Percentiles rank a stretch among this genome's conserved stretches.
Evolutionary conservation across 2,888 invertebrate species (phyloP).

Genomic region (Boloria euphrosyne): DNA sequence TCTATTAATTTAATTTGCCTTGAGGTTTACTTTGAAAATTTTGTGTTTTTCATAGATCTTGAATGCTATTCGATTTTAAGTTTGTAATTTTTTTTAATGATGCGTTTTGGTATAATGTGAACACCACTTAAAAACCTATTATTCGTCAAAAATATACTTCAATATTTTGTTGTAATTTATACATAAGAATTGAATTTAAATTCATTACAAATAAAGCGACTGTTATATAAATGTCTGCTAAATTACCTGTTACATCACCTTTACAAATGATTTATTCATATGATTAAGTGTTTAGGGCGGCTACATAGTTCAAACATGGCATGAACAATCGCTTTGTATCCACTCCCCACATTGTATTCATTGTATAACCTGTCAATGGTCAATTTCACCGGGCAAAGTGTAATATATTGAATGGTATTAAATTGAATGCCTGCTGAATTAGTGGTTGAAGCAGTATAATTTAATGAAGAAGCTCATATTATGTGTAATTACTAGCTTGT

Average conservation of each 20-base stretch:
- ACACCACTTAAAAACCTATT: too few relatives aligned
- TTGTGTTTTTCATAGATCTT: too few relatives aligned
- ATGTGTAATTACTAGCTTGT: too few relatives aligned
- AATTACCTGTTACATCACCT: conserved; percentile 1
- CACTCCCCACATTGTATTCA: conserved; percentile 34
- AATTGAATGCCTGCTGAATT: conserved; percentile 8
- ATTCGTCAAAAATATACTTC: too few relatives aligned
- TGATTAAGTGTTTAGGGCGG: conserved; percentile 36
- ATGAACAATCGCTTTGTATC: conserved; percentile 43
- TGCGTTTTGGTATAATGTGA: too few relatives aligned
- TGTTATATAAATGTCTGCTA: not conserved
- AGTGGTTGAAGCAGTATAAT: not conserved
- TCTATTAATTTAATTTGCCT: too few relatives aligned
- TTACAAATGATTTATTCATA: conserved; percentile 19
- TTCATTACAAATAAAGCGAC: not conserved
- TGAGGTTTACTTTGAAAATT: too few relatives aligned
- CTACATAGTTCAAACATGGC: conserved; percentile 33
- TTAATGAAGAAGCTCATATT: not conserved
- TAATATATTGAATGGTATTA: conserved; percentile 18
- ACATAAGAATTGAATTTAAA: too few relatives aligned
- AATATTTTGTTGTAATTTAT: too few relatives aligned
- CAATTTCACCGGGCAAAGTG: conserved; percentile 26
- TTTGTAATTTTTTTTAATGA: too few relatives aligned
- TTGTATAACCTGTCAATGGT: conserved; percentile 38
- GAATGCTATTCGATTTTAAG: too few relatives aligned